Conservation (phyloP, 2,888 invertebrate species). For the Thereva nobilitata region DNA sequence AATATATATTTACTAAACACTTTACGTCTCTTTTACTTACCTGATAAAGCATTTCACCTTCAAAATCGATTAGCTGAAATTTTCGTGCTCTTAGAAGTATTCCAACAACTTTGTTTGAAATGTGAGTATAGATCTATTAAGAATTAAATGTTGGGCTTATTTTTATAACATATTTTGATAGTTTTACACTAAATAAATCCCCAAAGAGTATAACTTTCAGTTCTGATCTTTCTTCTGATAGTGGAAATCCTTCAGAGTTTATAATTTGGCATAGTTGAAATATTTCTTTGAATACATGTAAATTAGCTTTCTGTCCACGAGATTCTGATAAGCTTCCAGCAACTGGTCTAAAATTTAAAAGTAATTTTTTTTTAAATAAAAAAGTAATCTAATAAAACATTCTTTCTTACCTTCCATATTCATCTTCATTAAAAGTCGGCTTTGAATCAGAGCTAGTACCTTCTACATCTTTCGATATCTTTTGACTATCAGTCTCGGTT, state of each 20-base stretch:
- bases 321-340: conserved; percentile 89
- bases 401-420: conserved; percentile 81
- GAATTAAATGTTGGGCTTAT: not conserved
- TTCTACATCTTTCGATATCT: conserved; percentile 70
- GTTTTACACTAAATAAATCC: conserved; percentile 78
- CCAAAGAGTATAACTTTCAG: conserved; percentile 85
- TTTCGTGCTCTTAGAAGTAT: conserved; percentile 89
- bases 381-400: not conserved
- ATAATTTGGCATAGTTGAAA: conserved; percentile 91
- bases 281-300: conserved; percentile 84
- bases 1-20: not conserved
- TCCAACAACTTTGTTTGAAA: conserved; percentile 94
- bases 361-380: not conserved
- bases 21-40: conserved; percentile 54
- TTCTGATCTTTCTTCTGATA: conserved; percentile 65
- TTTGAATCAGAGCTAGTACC: conserved; percentile 74
- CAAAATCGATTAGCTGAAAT: conserved; percentile 87
- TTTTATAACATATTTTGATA: not conserved
- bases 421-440: conserved; percentile 77
- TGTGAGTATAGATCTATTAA: conserved; percentile 82
- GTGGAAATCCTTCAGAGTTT: conserved; percentile 71
- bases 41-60: conserved; percentile 95
- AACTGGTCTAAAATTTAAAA: conserved; percentile 67
- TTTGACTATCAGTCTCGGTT: conserved; percentile 69
- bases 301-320: conserved; percentile 85